Evolutionary conservation across 2,113 vertebrate species (phyloP), one percentile per base, ranked within the genome.

Genomic region (Ochotona princeps): DNA sequence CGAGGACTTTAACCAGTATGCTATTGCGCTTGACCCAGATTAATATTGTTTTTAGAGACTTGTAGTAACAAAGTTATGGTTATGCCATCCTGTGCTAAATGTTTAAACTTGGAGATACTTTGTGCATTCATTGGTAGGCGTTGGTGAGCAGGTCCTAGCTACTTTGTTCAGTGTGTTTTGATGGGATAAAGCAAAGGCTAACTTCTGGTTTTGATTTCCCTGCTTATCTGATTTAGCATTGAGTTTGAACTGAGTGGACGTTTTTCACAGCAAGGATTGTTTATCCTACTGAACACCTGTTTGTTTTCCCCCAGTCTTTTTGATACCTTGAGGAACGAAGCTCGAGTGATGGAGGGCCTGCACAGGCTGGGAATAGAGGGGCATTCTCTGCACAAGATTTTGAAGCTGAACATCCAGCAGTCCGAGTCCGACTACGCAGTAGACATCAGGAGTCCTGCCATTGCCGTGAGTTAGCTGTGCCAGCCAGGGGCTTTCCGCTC

Each of bases 331-430:
- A 98, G 99, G 93, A 99, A 98, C 73, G 99, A 99, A 97, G 99
- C 99, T 17, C 98, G 98, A 0, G 99, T 99, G 38, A 99, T 99
- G 99, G 99, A 99, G 92, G 99, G 99, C 2, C 98, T 99, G 61
- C 99, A 99, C 67, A 99, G 98, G 38, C 96, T 99, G 69, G 99
- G 98, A 7, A 99, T 99, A 65, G 99, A 99, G 93, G 99, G 99
- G 0, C 94, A 98, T 14, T 98, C 98, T 93, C 98, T 99, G 80
- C 99, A 99, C 95, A 99, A 99, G 54, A 98, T 99, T 90, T 98
- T 99, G 83, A 99, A 99, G 92, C 83, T 99, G 92, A 99, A 99
- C 89, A 99, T 99, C 57, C 99, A 99, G 96, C 99, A 99, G 0
- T 98, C 99, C 1, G 99, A 99, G 91, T 98, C 99, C 0, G 99